Conservation (phyloP, 1,140 invertebrate species). For the Pseudobourletiella spinata region DNA sequence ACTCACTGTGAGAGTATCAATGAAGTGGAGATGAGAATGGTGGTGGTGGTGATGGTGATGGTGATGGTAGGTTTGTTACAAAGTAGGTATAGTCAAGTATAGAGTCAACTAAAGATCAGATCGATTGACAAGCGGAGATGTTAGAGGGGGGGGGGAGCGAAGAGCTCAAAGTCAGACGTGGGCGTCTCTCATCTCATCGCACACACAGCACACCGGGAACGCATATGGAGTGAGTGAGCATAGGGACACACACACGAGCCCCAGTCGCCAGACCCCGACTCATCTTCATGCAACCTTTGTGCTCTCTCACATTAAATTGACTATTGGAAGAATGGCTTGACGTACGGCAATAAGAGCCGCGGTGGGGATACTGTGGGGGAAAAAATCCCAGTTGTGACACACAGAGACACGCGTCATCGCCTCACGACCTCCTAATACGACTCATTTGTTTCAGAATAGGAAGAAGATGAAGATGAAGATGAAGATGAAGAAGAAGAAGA, state of each 20-base stretch:
- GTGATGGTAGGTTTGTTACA: too few relatives aligned
- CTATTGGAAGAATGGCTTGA: conserved; percentile 17
- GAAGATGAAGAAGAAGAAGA: not conserved
- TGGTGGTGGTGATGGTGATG: too few relatives aligned
- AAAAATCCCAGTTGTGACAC: conserved; percentile 16
- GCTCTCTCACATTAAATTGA: conserved; percentile 21
- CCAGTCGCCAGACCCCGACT: not conserved
- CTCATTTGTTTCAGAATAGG: conserved; percentile 30
- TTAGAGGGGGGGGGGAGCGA: not conserved
- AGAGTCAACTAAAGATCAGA: conserved; percentile 7
- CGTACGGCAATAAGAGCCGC: not conserved
- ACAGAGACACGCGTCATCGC: conserved; percentile 34
- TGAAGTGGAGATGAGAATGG: not conserved
- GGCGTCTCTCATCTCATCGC: not conserved
- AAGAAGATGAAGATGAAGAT: not conserved
- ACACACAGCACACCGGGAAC: too few relatives aligned
- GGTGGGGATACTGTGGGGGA: not conserved
- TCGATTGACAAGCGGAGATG: conserved; percentile 17
- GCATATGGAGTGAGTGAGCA: too few relatives aligned
- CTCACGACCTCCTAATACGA: conserved; percentile 35
- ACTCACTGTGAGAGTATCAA: conserved; percentile 10
- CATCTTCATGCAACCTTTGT: conserved; percentile 15
- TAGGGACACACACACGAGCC: not conserved
- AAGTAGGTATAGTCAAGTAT: not conserved
- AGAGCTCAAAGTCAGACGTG: not conserved